These are phyloP conservation scores for Hyalella azteca DNA, from an alignment of 2,888 invertebrate species.

Conservation along the genomic window DNA sequence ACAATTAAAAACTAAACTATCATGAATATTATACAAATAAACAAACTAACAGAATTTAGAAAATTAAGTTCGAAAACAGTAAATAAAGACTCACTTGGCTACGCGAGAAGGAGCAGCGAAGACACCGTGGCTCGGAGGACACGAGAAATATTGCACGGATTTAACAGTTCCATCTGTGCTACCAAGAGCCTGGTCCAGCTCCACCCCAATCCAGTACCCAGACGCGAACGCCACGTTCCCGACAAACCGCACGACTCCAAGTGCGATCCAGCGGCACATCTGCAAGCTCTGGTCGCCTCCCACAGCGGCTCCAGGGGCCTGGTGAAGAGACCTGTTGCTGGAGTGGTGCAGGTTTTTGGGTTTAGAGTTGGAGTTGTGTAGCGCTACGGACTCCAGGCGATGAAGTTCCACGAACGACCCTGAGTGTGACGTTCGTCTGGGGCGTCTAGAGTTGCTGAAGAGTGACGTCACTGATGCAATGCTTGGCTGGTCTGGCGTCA, in stretches of 20 bases:
- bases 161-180: constrained; percentile 67
- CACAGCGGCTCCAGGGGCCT: not conserved
- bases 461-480: not conserved
- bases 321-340: not conserved
- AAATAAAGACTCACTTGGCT: constrained; percentile 58
- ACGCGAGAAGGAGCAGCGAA: constrained; percentile 66
- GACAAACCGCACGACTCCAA: constrained; percentile 63
- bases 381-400: not conserved
- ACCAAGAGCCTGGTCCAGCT: constrained; percentile 65
- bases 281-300: not conserved
- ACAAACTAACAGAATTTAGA: no score
- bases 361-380: no score
- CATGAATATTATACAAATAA: no score
- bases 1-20: no score
- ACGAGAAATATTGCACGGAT: constrained; percentile 64
- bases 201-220: constrained; percentile 67
- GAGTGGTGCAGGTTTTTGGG: no score
- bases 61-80: not conserved
- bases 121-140: constrained; percentile 64
- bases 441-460: not conserved
- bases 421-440: not conserved
- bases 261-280: not conserved
- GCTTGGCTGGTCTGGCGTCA: not conserved
- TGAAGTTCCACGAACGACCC: not conserved
- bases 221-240: constrained; percentile 66